These are phyloP conservation scores for Torymus texanus DNA, from an alignment of 2,888 invertebrate genomes.

Conservation along the genomic window DNA sequence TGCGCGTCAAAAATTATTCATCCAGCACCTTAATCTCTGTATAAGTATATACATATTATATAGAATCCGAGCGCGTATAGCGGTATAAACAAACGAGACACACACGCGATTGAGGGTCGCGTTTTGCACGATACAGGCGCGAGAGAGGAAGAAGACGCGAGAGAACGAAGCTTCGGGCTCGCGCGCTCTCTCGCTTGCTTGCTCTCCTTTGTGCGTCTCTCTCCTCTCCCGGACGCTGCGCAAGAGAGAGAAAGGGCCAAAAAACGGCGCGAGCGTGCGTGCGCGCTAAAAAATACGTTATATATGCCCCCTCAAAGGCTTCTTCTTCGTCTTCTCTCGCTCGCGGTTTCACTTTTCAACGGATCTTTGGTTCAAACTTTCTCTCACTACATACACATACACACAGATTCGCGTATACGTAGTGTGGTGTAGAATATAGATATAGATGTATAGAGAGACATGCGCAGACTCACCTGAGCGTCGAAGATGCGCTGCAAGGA, in stretches of 20 bases:
- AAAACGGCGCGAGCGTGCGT: background rate
- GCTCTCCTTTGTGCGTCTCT: constrained; percentile 16
- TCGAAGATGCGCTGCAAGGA: background rate
- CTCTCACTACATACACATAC: background rate
- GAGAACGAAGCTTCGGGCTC: constrained; percentile 14
- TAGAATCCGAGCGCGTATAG: no score
- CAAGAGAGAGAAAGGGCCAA: constrained; percentile 1
- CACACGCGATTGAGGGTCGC: constrained; percentile 11
- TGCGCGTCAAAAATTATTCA: background rate
- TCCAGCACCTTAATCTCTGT: no score
- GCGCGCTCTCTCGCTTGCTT: background rate
- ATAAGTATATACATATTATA: no score
- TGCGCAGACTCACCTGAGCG: no score
- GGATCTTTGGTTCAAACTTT: background rate
- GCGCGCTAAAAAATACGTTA: constrained; percentile 46
- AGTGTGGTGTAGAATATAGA: no score
- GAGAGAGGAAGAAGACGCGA: background rate
- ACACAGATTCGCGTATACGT: no score
- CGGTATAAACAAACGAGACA: constrained; percentile 27
- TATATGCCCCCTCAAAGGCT: constrained; percentile 13
- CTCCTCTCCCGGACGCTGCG: constrained; percentile 24
- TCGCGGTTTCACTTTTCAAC: background rate
- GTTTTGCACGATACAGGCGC: no score
- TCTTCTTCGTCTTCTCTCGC: constrained; percentile 22
- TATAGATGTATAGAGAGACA: no score